phyloP scores from a whole-genome alignment of 1,140 invertebrate genomes.

The Conus betulinus region DNA sequence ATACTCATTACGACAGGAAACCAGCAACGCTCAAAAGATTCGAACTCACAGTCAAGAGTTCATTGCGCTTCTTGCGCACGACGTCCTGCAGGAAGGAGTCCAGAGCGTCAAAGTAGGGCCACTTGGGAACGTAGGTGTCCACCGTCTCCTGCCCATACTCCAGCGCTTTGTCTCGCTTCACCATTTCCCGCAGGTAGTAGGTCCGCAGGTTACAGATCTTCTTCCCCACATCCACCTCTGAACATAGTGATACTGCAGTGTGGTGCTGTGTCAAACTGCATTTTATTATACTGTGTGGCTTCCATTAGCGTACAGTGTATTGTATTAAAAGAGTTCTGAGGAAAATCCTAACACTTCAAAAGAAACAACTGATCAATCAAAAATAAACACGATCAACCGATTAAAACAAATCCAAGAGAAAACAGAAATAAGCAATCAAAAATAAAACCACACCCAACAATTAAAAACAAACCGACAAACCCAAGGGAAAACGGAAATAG shows the following conservation, averaged over 20 bases:
- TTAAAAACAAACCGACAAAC: too few species aligned
- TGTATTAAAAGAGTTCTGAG: background rate
- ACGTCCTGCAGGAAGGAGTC: constrained; percentile 19
- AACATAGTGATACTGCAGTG: background rate
- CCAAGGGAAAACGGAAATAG: too few species aligned
- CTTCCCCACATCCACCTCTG: constrained; percentile 33
- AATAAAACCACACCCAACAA: too few species aligned
- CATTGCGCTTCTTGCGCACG: constrained; percentile 21
- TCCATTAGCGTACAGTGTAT: background rate
- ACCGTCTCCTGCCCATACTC: background rate
- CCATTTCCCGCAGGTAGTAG: constrained; percentile 26
- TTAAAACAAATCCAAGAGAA: too few species aligned
- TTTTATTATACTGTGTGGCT: background rate
- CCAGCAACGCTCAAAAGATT: too few species aligned
- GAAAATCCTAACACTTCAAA: background rate
- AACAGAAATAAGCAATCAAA: too few species aligned
- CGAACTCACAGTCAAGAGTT: background rate
- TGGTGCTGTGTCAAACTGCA: too few species aligned
- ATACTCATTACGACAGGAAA: too few species aligned
- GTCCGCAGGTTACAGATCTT: constrained; percentile 31
- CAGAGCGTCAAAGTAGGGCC: constrained; percentile 29
- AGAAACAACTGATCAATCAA: too few species aligned
- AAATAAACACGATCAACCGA: too few species aligned
- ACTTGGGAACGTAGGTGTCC: constrained; percentile 15
- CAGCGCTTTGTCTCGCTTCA: constrained; percentile 24